Conservation (phyloP, 2,888 invertebrate genomes). For the Trichogramma dendrolimi region DNA sequence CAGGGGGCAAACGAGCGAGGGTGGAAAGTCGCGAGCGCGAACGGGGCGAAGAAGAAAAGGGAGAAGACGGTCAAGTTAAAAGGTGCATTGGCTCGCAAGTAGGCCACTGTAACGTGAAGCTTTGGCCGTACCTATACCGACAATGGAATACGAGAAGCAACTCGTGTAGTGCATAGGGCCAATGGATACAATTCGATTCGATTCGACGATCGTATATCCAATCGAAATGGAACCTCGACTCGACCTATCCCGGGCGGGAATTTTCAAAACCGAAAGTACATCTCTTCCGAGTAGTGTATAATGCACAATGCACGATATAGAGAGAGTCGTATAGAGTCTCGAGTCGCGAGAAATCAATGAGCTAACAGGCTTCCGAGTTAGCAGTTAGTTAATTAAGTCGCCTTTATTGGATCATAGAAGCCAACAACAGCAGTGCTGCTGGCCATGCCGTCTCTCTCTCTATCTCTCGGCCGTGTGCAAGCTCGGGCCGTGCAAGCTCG, state of each 20-base stretch:
- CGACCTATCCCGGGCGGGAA: no score
- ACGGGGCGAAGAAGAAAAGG: conserved; percentile 19
- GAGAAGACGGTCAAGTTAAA: conserved; percentile 29
- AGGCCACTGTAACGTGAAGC: neutral
- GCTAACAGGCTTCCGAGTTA: conserved; percentile 51
- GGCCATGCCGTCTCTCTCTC: no score
- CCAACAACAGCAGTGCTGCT: conserved; percentile 23
- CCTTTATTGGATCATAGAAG: conserved; percentile 52
- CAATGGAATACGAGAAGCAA: conserved; percentile 14
- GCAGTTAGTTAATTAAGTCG: conserved; percentile 52
- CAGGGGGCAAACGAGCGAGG: neutral
- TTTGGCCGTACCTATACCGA: conserved; percentile 11
- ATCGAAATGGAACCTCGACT: no score
- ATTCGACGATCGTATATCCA: no score
- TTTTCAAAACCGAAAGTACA: no score
- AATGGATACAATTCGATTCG: no score
- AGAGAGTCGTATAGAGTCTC: conserved; percentile 7
- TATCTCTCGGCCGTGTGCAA: no score
- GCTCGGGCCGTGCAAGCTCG: no score
- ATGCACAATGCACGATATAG: neutral
- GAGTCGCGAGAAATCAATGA: conserved; percentile 45
- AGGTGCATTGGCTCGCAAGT: neutral
- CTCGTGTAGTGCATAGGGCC: no score
- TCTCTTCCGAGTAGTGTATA: no score
- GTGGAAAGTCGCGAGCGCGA: neutral